Conservation (phyloP, 1,140 invertebrate species). For the Drosophila lini region DNA sequence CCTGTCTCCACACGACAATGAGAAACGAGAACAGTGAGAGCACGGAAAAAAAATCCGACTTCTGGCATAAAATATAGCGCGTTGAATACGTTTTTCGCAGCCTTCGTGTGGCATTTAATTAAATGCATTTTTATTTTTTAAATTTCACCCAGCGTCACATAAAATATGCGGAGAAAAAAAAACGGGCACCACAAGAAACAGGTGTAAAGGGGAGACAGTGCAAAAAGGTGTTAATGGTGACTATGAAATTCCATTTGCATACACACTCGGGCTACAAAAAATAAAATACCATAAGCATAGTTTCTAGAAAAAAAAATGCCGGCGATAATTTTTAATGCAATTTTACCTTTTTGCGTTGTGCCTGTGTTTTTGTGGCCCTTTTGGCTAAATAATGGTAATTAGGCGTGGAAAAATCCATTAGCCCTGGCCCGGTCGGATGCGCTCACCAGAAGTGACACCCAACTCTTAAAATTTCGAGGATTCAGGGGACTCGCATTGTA, state of each 20-base stretch:
- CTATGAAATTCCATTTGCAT: constrained; percentile 81
- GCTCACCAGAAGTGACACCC: constrained; percentile 8
- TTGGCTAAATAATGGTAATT: constrained; percentile 74
- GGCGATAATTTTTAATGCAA: constrained; percentile 71
- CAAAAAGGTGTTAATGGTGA: constrained; percentile 81
- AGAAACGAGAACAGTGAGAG: constrained; percentile 34
- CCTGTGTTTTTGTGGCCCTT: constrained; percentile 37
- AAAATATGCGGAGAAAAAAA: constrained; percentile 63
- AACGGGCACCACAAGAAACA: constrained; percentile 48
- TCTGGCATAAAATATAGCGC: constrained; percentile 68
- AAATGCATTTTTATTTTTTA: constrained; percentile 72
- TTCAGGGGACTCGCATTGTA: neutral
- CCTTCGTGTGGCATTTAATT: constrained; percentile 81
- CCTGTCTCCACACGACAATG: constrained; percentile 20
- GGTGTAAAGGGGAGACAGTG: constrained; percentile 52
- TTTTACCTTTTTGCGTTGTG: constrained; percentile 45
- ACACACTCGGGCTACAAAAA: constrained; percentile 47
- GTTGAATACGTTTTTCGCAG: constrained; percentile 66
- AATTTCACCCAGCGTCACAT: constrained; percentile 59
- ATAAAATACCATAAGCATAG: constrained; percentile 51
- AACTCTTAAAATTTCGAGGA: neutral
- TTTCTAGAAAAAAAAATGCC: constrained; percentile 36
- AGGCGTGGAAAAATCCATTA: constrained; percentile 81
- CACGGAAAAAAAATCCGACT: constrained; percentile 23
- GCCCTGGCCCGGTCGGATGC: constrained; percentile 22